Base-by-base conservation (phyloP, 2,113 vertebrate genomes). In the Prolemur simus region DNA sequence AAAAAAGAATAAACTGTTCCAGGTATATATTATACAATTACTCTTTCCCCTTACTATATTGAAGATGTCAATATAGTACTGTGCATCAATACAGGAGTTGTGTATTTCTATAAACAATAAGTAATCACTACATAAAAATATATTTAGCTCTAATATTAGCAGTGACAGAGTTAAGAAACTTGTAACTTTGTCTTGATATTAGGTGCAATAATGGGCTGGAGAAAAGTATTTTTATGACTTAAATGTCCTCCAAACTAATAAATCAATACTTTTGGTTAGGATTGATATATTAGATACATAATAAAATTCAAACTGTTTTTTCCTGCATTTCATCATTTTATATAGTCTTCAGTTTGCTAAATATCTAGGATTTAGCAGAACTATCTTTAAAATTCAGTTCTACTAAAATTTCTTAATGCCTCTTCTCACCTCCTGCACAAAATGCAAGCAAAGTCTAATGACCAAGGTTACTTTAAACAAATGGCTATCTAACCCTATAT, bases 301-400 rank as follows among this genome's bases (percentile, higher is more conserved):
- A 93, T 66, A 90, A 77, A 97, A 91, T 25, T 87, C 34, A 58
- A 87, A 84, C 6, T 81, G 37, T 3, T 68, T 95, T 95, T 87
- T 54, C 68, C 32, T 88, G 49, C 56, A 91, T 82, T 73, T 86
- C 42, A 64, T 54, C 56, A 63, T 81, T 88, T 91, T 80, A 93
- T n/a, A 89, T 8, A 82, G 25, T 27, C 34, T 82, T 94, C 29
- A n/a, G 23, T 89, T 77, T 81, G 89, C 42, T 47, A 82, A 47
- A 47, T 87, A 54, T 15, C 81, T 42, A 82, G 32, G 8, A n/a
- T 88, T 95, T 86, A 89, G 27, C 39, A 94, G 10, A 84, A 76
- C 13, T 15, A 92, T 32, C 11, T 82, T 80, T 76, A 93, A 94
- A 90, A 74, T 84, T 92, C 21, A 96, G 45, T 69, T 92, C 42